A percentile compares a stretch with the other conserved stretches of the same genome.
Conservation (phyloP, 2,797 vertebrate genomes). For the Kryptopterus vitreolus region DNA sequence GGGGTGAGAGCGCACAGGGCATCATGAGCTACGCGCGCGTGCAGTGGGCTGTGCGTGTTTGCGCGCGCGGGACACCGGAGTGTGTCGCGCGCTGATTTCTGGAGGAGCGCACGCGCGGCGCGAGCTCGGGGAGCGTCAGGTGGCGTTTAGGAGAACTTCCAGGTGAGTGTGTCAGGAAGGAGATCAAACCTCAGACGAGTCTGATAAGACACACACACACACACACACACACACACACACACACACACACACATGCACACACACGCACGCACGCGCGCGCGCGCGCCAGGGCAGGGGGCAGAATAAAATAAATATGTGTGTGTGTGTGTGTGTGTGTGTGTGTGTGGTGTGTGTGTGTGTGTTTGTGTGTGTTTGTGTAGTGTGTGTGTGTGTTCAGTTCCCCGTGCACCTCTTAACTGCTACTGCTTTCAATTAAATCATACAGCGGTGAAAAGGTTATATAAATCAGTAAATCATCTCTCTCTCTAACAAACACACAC, state of each 20-base stretch:
- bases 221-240: not conserved
- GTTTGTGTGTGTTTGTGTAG: no score
- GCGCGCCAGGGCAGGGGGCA: not conserved
- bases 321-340: no score
- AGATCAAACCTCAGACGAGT: constrained; percentile 13
- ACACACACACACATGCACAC: no score
- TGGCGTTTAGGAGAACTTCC: not conserved
- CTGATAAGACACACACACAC: not conserved
- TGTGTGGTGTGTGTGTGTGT: no score
- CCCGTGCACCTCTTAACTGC: not conserved
- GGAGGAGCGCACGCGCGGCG: constrained; percentile 15
- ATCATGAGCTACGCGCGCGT: not conserved
- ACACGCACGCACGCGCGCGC: not conserved
- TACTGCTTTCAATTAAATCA: not conserved
- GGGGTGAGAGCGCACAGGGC: not conserved
- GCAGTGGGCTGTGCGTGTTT: not conserved
- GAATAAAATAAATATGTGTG: no score
- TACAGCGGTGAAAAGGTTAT: no score
- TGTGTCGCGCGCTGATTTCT: constrained; percentile 20
- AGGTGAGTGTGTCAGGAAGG: constrained; percentile 45
- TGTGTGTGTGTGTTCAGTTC: not conserved
- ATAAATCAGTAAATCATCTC: not conserved
- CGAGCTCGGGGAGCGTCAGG: constrained; percentile 15
- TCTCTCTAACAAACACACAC: no score
- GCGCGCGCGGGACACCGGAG: no score